Base-by-base conservation (phyloP, 2,113 vertebrate genomes). In the Nesogale talazaci region DNA sequence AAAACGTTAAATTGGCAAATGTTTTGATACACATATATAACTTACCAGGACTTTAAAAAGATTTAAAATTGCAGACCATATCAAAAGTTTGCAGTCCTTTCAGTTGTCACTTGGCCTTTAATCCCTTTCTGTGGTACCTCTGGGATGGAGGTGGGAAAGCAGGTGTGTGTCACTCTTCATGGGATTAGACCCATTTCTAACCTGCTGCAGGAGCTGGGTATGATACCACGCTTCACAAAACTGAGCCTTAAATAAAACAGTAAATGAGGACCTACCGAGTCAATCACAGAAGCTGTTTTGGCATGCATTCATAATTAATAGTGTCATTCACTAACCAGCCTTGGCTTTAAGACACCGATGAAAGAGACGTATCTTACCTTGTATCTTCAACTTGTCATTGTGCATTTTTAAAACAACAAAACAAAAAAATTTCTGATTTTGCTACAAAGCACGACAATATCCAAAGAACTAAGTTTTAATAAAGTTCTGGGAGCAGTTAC, bases 21-120 rank as follows among this genome's bases (percentile, higher is more conserved):
- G 20, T 38, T 72, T 70, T 70, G n/a, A 20, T 36, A 36, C 46
- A 52, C 46, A 52, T 72, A 36, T 2, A 72, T 22, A 70, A 69
- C 16, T 67, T 67, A 31, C 65, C 11, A 31, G 12, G 31, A 63
- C 23, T 63, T 63, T 63, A 7, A 36, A 36, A 34, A n/a, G 34
- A 91, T 69, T 92, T 90, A 77, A 89, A 72, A 74, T 52, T 61
- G 70, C 83, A 96, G 93, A 86, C 72, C 7, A 52, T 76, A 76
- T 69, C 29, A 38, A 89, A 95, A 94, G 40, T 20, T 36, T 14
- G 4, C 31, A 63, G 0, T 34, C 36, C 7, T 83, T 8, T 88
- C 61, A 56, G 67, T 84, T 40, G 42, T 59, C 56, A 89, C 61
- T 78, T 1, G 34, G 79, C n/a, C 29, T 83, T 86, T 74, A 72